Evolutionary conservation across 2,113 vertebrate genomes (phyloP).

Genomic region (Stegastes partitus): DNA sequence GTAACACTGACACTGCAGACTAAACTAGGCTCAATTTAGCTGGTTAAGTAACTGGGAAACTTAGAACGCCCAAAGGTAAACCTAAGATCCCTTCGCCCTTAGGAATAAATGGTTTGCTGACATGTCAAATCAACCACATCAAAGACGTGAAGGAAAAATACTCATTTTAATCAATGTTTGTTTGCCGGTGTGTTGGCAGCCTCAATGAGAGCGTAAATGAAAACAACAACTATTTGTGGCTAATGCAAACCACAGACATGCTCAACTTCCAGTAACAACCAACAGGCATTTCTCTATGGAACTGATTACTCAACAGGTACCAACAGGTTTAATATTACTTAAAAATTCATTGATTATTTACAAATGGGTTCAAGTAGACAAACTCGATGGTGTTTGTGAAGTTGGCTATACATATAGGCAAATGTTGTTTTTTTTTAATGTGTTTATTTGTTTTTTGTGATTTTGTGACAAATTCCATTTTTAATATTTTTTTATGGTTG

Average conservation of each 20-base stretch:
- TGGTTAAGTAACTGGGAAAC: not conserved
- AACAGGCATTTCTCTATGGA: not conserved
- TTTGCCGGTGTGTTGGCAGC: slow-evolving; percentile 20
- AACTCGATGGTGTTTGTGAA: too few relatives aligned
- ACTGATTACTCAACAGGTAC: not conserved
- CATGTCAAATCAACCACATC: slow-evolving; percentile 7
- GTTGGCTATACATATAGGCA: too few relatives aligned
- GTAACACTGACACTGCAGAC: not conserved
- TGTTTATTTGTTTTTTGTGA: too few relatives aligned
- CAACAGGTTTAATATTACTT: slow-evolving; percentile 1
- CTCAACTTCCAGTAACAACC: not conserved
- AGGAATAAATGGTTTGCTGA: not conserved
- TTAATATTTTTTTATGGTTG: too few relatives aligned
- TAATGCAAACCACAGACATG: slow-evolving; percentile 11
- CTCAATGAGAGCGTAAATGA: slow-evolving; percentile 16
- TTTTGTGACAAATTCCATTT: too few relatives aligned
- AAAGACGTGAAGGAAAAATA: not conserved
- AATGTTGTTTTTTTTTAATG: too few relatives aligned
- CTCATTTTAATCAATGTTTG: slow-evolving; percentile 4
- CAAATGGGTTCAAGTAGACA: too few relatives aligned
- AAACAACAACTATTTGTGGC: slow-evolving; percentile 25
- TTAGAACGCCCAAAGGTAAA: not conserved
- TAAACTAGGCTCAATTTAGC: not conserved
- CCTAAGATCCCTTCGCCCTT: not conserved
- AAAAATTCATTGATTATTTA: not conserved